A percentile compares a stretch with the other conserved stretches of the same genome.
phyloP scores from a whole-genome alignment of 2,113 vertebrate species.

The Cephalopterus ornatus region DNA sequence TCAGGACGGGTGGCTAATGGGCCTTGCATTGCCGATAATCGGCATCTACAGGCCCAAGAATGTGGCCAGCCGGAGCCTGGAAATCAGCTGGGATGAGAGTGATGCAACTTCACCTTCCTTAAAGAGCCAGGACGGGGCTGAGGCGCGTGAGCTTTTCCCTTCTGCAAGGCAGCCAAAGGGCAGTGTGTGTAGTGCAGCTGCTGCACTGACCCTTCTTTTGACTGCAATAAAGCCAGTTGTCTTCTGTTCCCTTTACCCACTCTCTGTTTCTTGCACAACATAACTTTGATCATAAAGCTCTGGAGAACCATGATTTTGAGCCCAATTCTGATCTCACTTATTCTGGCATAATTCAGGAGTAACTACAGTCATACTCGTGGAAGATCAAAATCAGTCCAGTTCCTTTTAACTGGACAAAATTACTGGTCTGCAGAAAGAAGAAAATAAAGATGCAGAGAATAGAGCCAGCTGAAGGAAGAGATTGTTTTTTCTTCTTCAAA shows the following conservation, averaged over 20 bases:
- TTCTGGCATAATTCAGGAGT: background rate
- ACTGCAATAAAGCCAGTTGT: background rate
- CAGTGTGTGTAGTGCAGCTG: background rate
- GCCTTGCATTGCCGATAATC: background rate
- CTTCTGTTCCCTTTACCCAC: background rate
- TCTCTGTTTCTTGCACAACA: background rate
- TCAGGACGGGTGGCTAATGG: background rate
- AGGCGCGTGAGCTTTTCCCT: background rate
- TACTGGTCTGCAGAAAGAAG: background rate
- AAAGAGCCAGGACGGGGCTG: background rate
- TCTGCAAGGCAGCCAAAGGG: background rate
- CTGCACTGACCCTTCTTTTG: background rate
- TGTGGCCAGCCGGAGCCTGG: background rate
- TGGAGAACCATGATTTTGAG: background rate
- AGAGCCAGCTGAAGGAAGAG: background rate
- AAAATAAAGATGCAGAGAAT: background rate
- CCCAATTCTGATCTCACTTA: background rate
- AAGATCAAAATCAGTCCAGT: background rate
- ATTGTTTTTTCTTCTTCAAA: background rate
- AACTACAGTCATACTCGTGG: background rate
- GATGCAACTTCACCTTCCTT: background rate
- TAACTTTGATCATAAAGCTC: background rate
- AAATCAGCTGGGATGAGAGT: background rate
- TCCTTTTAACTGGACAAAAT: background rate
- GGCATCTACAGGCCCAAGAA: background rate